Evolutionary conservation across 2,113 vertebrate genomes (phyloP).

Genomic region (Lycocorax pyrrhopterus): DNA sequence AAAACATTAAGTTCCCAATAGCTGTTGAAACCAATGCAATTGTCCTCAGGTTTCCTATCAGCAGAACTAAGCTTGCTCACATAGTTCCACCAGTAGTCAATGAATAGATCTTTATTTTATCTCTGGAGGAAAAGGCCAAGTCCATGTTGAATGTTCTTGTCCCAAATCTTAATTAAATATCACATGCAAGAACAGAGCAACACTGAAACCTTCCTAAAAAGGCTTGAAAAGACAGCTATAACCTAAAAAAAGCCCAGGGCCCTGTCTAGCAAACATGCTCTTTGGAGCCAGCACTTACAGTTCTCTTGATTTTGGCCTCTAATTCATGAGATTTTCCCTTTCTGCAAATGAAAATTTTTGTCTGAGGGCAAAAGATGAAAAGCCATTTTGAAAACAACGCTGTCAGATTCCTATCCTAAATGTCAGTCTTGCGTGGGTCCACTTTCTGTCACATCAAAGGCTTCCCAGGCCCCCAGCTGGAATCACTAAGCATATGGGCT

Average conservation of each 20-base stretch:
- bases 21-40: neutral
- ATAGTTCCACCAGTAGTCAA: neutral
- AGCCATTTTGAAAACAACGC: neutral
- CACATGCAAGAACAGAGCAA: neutral
- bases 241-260: neutral
- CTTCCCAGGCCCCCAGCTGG: neutral
- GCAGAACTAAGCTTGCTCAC: neutral
- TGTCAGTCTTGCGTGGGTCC: neutral
- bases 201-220: neutral
- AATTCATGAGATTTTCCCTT: neutral
- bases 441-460: neutral
- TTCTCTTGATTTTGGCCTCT: neutral
- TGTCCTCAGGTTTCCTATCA: neutral
- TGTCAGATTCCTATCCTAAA: neutral
- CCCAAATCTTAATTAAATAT: neutral
- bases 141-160: neutral
- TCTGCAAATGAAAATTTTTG: neutral
- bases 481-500: neutral
- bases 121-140: neutral
- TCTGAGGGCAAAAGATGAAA: neutral
- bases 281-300: neutral
- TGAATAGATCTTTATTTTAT: neutral
- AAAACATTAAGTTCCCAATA: neutral
- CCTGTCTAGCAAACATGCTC: neutral
- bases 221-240: neutral